These are phyloP conservation scores for Ophioderma brevispina DNA, from an alignment of 35 echinoderm and acorn worm species.

Conservation along the genomic window DNA sequence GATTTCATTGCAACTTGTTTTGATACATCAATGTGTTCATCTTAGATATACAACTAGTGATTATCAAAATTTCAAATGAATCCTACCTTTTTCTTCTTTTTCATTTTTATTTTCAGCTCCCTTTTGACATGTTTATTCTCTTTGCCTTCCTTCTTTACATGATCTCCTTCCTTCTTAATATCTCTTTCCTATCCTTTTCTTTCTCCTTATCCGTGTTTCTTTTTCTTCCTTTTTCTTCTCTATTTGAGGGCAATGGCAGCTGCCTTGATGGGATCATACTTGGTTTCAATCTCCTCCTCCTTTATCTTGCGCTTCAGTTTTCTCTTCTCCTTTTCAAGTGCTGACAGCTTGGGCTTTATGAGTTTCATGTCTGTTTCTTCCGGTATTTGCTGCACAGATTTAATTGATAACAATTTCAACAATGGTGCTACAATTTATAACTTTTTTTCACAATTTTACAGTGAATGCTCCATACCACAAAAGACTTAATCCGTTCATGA, in stretches of 20 bases:
- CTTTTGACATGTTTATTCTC: constrained; percentile 67
- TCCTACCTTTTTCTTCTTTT: constrained; percentile 81
- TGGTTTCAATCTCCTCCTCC: constrained; percentile 23
- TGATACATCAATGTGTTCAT: no score
- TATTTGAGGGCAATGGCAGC: constrained; percentile 27
- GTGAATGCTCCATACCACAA: no score
- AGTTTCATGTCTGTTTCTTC: constrained; percentile 69
- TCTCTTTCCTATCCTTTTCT: constrained; percentile 77
- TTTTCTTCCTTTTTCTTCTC: constrained; percentile 80
- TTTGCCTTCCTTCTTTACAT: constrained; percentile 81
- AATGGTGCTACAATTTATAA: no score
- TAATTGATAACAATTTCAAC: neutral
- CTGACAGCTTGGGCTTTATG: constrained; percentile 61
- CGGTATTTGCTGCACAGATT: constrained; percentile 68
- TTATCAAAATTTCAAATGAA: neutral
- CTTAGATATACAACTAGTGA: neutral
- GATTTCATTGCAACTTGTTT: no score
- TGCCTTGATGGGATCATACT: constrained; percentile 7
- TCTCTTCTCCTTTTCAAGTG: constrained; percentile 65
- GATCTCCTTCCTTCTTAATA: constrained; percentile 41
- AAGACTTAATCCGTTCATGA: no score
- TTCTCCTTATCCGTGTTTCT: constrained; percentile 77
- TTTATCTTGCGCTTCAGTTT: constrained; percentile 66
- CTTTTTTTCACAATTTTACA: no score
- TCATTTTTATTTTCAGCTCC: constrained; percentile 66